Percentiles rank a stretch among this genome's conserved stretches.
Conservation (phyloP, 2,113 vertebrate species). For the Sprattus sprattus region DNA sequence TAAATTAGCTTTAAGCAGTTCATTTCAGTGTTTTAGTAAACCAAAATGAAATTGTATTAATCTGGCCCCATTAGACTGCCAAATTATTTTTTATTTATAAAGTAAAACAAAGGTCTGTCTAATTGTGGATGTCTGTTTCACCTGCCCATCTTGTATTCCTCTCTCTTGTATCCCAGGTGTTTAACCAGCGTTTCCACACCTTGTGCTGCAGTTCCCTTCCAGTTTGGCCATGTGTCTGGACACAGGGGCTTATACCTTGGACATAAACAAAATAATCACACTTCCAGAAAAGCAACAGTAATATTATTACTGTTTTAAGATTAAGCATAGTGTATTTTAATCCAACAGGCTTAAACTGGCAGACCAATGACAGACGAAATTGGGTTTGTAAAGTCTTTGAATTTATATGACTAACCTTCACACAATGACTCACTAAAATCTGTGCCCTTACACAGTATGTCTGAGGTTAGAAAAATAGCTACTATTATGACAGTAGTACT, state of each 20-base stretch:
- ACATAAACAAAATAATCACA: not conserved
- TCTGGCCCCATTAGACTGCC: not conserved
- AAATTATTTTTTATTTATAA: not conserved
- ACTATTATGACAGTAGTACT: not conserved
- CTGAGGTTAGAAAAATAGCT: not conserved
- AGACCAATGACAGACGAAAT: too few species aligned
- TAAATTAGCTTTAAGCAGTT: not conserved
- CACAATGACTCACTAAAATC: not conserved
- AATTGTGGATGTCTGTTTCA: slow-evolving; percentile 50
- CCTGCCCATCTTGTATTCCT: slow-evolving; percentile 94
- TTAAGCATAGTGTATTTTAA: too few species aligned
- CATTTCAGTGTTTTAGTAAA: not conserved
- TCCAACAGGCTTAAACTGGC: too few species aligned
- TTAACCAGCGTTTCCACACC: slow-evolving; percentile 86
- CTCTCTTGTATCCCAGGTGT: slow-evolving; percentile 85
- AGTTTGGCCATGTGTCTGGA: slow-evolving; percentile 93
- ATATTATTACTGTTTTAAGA: not conserved
- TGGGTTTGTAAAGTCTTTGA: not conserved
- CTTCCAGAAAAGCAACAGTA: not conserved
- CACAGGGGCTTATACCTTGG: slow-evolving; percentile 90
- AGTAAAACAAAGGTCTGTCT: not conserved
- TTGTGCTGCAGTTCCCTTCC: slow-evolving; percentile 81
- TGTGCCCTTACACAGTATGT: not conserved
- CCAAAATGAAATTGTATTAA: not conserved
- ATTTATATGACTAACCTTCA: not conserved